These are phyloP conservation scores for Lateolabrax maculatus DNA, from an alignment of 2,797 vertebrate species.

Conservation along the genomic window DNA sequence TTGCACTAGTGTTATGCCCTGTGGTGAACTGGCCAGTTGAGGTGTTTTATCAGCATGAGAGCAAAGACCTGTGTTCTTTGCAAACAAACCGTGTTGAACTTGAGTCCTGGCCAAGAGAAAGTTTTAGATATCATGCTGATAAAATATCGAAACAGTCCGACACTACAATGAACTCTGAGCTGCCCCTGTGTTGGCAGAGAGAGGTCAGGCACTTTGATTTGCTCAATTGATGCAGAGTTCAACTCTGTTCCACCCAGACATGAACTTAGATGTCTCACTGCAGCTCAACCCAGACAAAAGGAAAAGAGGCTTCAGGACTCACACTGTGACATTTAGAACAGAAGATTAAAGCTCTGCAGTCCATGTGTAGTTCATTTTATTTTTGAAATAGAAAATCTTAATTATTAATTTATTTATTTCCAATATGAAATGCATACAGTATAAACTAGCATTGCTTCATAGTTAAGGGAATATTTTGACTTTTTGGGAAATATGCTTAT, in stretches of 20 bases:
- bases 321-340: background rate
- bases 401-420: background rate
- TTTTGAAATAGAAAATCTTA: background rate
- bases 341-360: background rate
- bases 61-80: slow-evolving; percentile 49
- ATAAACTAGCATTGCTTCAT: background rate
- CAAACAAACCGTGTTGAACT: slow-evolving; percentile 58
- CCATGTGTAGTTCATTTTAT: background rate
- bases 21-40: slow-evolving; percentile 14
- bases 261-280: no score
- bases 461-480: background rate
- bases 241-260: no score
- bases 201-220: slow-evolving; percentile 4
- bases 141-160: slow-evolving; percentile 25
- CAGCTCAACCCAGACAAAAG: background rate
- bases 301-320: background rate
- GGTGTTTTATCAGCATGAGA: slow-evolving; percentile 37
- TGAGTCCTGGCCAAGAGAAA: slow-evolving; percentile 59
- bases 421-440: background rate
- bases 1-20: slow-evolving; percentile 10
- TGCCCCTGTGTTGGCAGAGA: slow-evolving; percentile 29
- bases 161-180: slow-evolving; percentile 43
- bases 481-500: background rate
- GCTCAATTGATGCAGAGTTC: no score
- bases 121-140: slow-evolving; percentile 59